These are phyloP conservation scores for Abscondita cerata DNA, from an alignment of 2,888 invertebrate genomes.

Conservation along the genomic window DNA sequence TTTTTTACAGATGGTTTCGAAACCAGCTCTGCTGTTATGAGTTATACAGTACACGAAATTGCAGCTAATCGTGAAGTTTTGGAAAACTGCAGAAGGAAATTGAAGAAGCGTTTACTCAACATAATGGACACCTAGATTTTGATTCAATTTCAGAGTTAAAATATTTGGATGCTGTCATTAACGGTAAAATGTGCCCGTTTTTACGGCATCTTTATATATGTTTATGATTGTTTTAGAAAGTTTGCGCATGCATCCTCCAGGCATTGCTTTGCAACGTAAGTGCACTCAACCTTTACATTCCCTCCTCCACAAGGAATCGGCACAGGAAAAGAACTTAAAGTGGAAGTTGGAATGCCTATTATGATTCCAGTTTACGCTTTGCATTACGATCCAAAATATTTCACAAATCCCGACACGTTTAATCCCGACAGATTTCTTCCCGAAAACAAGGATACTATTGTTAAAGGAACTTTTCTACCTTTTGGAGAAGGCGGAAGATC, in stretches of 20 bases:
- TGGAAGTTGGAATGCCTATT: slow-evolving; percentile 38
- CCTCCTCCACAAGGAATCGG: slow-evolving; percentile 36
- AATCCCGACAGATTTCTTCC: slow-evolving; percentile 42
- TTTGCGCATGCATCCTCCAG: slow-evolving; percentile 48
- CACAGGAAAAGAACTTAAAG: slow-evolving; percentile 20
- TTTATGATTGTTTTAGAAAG: too few species aligned
- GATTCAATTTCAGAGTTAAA: slow-evolving; percentile 58
- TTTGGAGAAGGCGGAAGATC: slow-evolving; percentile 50
- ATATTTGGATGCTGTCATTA: slow-evolving; percentile 60
- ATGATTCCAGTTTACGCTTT: slow-evolving; percentile 37
- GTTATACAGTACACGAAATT: slow-evolving; percentile 55
- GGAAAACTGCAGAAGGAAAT: slow-evolving; percentile 55
- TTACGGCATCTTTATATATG: too few species aligned
- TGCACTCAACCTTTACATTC: slow-evolving; percentile 40
- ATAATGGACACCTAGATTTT: slow-evolving; percentile 53
- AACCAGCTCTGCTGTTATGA: slow-evolving; percentile 57
- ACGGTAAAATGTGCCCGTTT: too few species aligned
- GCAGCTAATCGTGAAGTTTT: slow-evolving; percentile 57
- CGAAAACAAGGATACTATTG: slow-evolving; percentile 44
- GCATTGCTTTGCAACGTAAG: slow-evolving; percentile 33
- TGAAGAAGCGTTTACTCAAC: slow-evolving; percentile 42
- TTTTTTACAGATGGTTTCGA: slow-evolving; percentile 61
- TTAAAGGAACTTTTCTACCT: slow-evolving; percentile 46
- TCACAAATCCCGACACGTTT: slow-evolving; percentile 37
- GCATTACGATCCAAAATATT: slow-evolving; percentile 40